Percentiles rank a stretch among this genome's conserved stretches.
Conservation (phyloP, 2,113 vertebrate species). For the Collichthys lucidus region DNA sequence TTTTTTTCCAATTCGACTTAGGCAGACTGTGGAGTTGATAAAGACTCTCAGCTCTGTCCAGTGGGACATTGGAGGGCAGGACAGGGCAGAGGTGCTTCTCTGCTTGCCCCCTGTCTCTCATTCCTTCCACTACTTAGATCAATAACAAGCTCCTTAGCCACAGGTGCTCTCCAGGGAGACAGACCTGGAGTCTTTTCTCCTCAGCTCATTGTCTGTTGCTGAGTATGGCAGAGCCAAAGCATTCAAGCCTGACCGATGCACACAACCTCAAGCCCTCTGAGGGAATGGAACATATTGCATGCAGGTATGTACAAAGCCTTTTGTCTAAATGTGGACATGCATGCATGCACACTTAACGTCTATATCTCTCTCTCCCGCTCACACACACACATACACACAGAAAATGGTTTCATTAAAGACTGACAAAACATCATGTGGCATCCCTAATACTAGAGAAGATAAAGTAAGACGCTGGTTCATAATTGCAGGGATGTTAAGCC, state of each 20-base stretch:
- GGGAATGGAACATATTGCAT: slow-evolving; percentile 39
- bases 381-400: background rate
- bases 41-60: slow-evolving; percentile 45
- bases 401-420: background rate
- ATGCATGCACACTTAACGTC: background rate
- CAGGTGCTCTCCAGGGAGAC: slow-evolving; percentile 65
- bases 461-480: background rate
- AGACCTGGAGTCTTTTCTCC: slow-evolving; percentile 36
- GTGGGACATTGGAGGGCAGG: slow-evolving; percentile 57
- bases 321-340: slow-evolving; percentile 36
- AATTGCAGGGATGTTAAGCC: background rate
- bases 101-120: slow-evolving; percentile 57
- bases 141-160: slow-evolving; percentile 72
- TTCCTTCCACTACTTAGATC: slow-evolving; percentile 63
- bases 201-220: slow-evolving; percentile 60
- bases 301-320: slow-evolving; percentile 21
- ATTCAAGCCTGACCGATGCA: slow-evolving; percentile 49
- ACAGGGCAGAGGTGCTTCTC: slow-evolving; percentile 65
- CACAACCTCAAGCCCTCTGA: slow-evolving; percentile 39
- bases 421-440: background rate
- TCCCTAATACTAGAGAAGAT: background rate
- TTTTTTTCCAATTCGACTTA: slow-evolving; percentile 14
- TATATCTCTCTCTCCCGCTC: background rate
- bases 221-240: slow-evolving; percentile 46
- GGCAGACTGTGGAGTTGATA: slow-evolving; percentile 46